Evolutionary conservation across 2,888 invertebrate species (phyloP), one percentile per base, ranked within the genome.

Genomic region (Meganola albula): DNA sequence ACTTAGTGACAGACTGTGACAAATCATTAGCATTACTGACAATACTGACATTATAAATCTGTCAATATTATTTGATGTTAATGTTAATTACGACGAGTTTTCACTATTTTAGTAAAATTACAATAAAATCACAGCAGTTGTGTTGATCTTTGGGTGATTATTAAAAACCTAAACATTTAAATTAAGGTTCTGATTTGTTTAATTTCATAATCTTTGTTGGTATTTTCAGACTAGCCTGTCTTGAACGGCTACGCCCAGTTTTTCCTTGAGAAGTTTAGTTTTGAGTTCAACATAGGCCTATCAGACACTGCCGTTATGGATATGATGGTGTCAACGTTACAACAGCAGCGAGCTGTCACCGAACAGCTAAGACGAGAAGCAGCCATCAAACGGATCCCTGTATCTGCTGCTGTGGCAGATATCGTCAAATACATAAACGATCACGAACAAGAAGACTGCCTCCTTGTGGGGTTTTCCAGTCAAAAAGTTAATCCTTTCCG

Each of bases 401-500:
- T 95, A 12, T 96, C 97, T 16, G 92, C 93, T 57, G 97, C 96
- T n/a, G 94, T 97, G 36, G 92, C 93, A 48, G 94, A 97, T 59
- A 95, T 98, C 56, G 93, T 97, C 68, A 95, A 95, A 68, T 97
- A 91, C 69, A 94, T 97, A 48, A 89, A 91, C 24, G 96, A 97
- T 59, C 96, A 97, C 64, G 94, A 96, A 65, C 93, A 94, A 57
- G 97, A 97, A 64, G 98, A 98, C 80, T 97, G 94, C 63, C 89
- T 98, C 27, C 89, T 98, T 46, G 94, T 95, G 48, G 98, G 98
- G 18, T 98, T 98, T 76, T 93, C 95, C 44, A 95, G 94, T 53
- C 97, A 97, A 73, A 95, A 96, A 73, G 94, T 96, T 9, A 98
- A 98, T 83, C 98, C 98, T 13, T 98, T 96, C 88, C 91, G 96